A percentile compares a stretch with the other conserved stretches of the same genome.
Evolutionary conservation across 2,888 invertebrate species (phyloP).

Genomic region (Scaptomyza parva): DNA sequence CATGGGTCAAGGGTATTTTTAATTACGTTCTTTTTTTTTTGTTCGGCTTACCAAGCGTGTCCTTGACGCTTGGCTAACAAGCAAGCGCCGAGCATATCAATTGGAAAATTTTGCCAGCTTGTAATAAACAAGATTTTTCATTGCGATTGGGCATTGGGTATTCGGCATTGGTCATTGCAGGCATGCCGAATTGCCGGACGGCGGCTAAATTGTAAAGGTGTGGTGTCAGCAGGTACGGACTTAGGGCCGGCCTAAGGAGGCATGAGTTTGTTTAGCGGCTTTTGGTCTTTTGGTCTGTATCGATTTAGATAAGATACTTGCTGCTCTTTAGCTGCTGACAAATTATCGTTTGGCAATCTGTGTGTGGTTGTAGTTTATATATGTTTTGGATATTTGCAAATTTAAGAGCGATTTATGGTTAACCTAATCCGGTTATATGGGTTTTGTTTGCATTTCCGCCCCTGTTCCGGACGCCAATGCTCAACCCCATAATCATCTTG

Average conservation of each 20-base stretch:
- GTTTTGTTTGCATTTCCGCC: conserved; percentile 79
- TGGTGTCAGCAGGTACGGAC: conserved; percentile 45
- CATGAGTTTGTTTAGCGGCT: conserved; percentile 45
- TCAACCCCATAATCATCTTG: conserved; percentile 74
- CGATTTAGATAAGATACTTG: conserved; percentile 76
- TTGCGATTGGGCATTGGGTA: conserved; percentile 54
- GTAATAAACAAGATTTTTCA: conserved; percentile 82
- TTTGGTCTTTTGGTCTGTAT: conserved; percentile 18
- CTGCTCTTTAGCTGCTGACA: conserved; percentile 78
- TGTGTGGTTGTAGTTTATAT: conserved; percentile 6
- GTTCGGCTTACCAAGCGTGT: conserved; percentile 47
- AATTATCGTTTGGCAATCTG: conserved; percentile 63
- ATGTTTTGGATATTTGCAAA: conserved; percentile 67
- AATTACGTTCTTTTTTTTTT: background rate
- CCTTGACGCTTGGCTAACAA: conserved; percentile 71
- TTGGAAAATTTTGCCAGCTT: conserved; percentile 80
- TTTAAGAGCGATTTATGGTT: conserved; percentile 61
- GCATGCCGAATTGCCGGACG: conserved; percentile 73
- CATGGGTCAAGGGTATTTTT: background rate
- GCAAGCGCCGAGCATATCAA: conserved; percentile 62
- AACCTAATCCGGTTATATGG: conserved; percentile 65
- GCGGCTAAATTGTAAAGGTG: conserved; percentile 73
- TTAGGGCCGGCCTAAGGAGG: background rate
- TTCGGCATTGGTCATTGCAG: conserved; percentile 33
- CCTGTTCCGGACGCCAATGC: conserved; percentile 67